Percentiles rank a stretch among this genome's conserved stretches.
Conservation (phyloP, 1,140 invertebrate species). For the Campoletis sonorensis region DNA sequence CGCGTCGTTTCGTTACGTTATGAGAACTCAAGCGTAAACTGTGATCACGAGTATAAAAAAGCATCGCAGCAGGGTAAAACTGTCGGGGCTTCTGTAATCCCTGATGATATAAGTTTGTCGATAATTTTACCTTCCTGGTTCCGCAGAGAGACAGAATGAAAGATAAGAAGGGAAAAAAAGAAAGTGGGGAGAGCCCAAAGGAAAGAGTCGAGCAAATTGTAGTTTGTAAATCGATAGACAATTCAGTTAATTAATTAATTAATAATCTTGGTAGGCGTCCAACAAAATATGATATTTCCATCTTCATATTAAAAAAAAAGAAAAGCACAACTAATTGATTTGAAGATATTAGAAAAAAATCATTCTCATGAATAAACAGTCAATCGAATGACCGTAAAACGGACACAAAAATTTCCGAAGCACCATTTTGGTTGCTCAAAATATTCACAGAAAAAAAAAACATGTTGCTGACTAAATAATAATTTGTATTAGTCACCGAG, state of each 20-base stretch:
- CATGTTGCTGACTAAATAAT: not conserved
- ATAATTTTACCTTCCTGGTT: conserved; percentile 15
- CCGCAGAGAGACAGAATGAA: not conserved
- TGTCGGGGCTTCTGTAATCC: conserved; percentile 36
- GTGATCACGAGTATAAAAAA: conserved; percentile 22
- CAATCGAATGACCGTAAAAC: not conserved
- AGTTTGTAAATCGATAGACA: no score
- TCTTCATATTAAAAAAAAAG: no score
- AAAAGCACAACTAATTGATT: no score
- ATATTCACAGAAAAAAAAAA: not conserved
- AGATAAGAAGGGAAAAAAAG: not conserved
- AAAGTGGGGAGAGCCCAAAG: not conserved
- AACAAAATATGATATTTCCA: no score
- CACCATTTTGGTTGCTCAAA: not conserved
- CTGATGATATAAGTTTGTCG: conserved; percentile 23
- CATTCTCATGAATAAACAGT: no score
- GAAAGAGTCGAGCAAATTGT: no score
- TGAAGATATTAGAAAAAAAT: no score
- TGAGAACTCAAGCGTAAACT: conserved; percentile 20
- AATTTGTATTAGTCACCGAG: conserved; percentile 10
- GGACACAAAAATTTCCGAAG: not conserved
- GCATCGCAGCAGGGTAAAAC: not conserved
- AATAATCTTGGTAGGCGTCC: no score
- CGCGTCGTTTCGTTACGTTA: not conserved
- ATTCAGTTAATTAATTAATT: no score